These are phyloP conservation scores for Watsonalla cultraria DNA, from an alignment of 2,888 invertebrate species.

Conservation along the genomic window DNA sequence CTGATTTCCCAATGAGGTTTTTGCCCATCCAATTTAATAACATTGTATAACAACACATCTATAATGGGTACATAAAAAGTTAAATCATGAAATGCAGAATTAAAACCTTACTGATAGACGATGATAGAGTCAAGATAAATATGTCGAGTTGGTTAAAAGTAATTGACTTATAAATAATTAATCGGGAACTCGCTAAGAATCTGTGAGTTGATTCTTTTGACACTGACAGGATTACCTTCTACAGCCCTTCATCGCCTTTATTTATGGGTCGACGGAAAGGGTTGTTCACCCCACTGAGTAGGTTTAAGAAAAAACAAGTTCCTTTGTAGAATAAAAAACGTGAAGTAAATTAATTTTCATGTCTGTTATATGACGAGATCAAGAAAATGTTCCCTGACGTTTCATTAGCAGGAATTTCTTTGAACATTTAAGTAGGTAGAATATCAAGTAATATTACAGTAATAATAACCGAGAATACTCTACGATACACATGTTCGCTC, in stretches of 20 bases:
- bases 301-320: background rate
- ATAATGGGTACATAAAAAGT: no score
- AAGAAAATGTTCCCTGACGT: background rate
- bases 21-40: no score
- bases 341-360: background rate
- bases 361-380: background rate
- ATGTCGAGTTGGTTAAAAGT: no score
- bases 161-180: background rate
- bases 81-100: no score
- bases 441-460: no score
- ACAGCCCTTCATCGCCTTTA: background rate
- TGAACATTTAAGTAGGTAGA: background rate
- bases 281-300: constrained; percentile 1
- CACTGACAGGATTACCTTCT: background rate
- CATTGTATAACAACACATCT: no score
- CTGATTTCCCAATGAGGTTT: no score
- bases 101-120: no score
- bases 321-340: background rate
- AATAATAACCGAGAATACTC: no score
- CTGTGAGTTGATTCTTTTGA: background rate
- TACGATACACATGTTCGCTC: constrained; percentile 20
- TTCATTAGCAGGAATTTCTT: background rate
- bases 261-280: background rate
- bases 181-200: background rate
- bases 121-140: no score